Evolutionary conservation across 2,113 vertebrate species (phyloP).

Genomic region (Stegostoma tigrinum): DNA sequence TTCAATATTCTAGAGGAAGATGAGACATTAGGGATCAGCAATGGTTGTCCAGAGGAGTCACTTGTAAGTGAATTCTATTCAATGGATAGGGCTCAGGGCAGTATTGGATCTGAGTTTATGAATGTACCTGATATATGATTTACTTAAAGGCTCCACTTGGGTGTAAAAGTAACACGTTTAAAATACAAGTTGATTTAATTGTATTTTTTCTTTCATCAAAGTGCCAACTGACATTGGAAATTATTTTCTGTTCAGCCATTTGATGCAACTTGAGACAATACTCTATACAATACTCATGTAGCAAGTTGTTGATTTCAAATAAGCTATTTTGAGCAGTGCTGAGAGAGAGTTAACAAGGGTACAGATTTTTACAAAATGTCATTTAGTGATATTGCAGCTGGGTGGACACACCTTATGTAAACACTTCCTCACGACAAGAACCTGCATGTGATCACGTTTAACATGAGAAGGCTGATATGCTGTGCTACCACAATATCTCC

Average conservation of each 20-base stretch:
- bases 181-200: background rate
- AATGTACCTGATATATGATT: background rate
- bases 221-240: background rate
- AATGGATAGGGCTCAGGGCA: background rate
- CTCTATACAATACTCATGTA: background rate
- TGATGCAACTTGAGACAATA: background rate
- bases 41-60: constrained; percentile 89
- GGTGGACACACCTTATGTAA: background rate
- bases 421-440: too few relatives aligned
- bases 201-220: background rate
- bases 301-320: background rate
- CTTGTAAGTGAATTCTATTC: constrained; percentile 64
- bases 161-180: background rate
- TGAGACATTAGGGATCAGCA: constrained; percentile 88
- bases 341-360: background rate
- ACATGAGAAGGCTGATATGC: too few relatives aligned
- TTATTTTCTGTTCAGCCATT: background rate
- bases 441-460: too few relatives aligned
- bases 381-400: background rate
- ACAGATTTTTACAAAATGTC: background rate
- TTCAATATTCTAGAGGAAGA: constrained; percentile 89
- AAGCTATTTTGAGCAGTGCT: background rate
- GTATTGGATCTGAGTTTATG: background rate
- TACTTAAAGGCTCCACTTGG: background rate
- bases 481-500: background rate